Evolutionary conservation across 2,113 vertebrate genomes (phyloP), one percentile per base, ranked within the genome.

Genomic region (Tragelaphus strepsiceros): DNA sequence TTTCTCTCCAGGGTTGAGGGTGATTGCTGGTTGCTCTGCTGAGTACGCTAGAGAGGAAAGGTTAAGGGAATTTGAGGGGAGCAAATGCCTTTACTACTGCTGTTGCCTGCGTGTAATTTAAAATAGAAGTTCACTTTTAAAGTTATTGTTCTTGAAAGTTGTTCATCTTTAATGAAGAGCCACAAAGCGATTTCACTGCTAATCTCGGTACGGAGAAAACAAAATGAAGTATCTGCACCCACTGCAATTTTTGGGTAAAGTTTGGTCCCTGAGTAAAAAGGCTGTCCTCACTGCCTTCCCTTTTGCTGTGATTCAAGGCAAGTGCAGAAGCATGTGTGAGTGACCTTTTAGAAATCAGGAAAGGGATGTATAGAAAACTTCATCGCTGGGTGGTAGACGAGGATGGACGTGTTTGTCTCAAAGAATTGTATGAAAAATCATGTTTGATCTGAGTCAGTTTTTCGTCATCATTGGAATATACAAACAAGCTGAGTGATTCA

Each of bases 101-200:
- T 58, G 8, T 64, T 67, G 74, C 80, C 81, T 92, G 15, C 26
- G 74, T 85, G 19, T 89, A 49, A 78, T 85, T 85, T 94, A 89
- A 88, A 90, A 62, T 53, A 78, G 54, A 89, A 83, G 94, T 90
- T 81, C 59, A 93, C 94, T 94, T 97, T 97, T 91, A 61, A 97
- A 81, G 95, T 94, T 85, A 94, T 6, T 91, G 61, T 97, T 95
- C 95, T 94, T 95, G 71, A 91, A 80, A 91, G 81, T 80, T 64
- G 61, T 94, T 92, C 56, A 94, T 92, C 49, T 43, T 94, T 98
- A 96, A 98, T 97, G 96, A 96, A 97, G 85, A 89, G 86, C 62
- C 91, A 84, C 97, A 96, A 86, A 97, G 88, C 88, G 43, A 16
- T 97, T 96, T 78, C 77, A 62, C 74, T 53, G 88, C 86, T 98